These are phyloP conservation scores for Tachina lurida DNA, from an alignment of 2,888 invertebrate species.

Conservation along the genomic window DNA sequence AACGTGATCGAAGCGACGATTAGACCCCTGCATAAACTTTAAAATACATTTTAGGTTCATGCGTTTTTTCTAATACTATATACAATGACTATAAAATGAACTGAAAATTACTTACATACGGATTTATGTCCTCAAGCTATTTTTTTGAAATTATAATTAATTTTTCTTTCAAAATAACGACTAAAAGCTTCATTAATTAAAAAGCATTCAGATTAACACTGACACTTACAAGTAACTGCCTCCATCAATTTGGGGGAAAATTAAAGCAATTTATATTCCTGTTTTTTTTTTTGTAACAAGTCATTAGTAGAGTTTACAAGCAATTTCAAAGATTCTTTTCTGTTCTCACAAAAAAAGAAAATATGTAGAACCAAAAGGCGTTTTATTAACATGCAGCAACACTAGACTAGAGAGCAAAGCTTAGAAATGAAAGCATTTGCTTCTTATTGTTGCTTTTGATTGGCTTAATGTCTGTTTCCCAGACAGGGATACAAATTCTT, in stretches of 20 bases:
- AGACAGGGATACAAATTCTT: background rate
- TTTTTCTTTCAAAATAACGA: background rate
- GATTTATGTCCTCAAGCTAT: background rate
- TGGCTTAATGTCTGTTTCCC: background rate
- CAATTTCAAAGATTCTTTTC: background rate
- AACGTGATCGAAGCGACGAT: no score
- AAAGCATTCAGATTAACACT: slow-evolving; percentile 28
- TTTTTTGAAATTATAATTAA: background rate
- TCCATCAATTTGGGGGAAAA: slow-evolving; percentile 4
- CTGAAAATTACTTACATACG: background rate
- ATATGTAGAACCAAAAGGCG: background rate
- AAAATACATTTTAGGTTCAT: background rate
- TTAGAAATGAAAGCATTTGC: background rate
- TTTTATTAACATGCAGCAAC: background rate
- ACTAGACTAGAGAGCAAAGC: background rate
- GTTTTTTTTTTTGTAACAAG: background rate
- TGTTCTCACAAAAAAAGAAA: slow-evolving; percentile 9
- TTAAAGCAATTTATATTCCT: slow-evolving; percentile 19
- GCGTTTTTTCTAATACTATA: no score
- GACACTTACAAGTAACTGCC: slow-evolving; percentile 1
- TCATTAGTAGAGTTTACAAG: slow-evolving; percentile 30
- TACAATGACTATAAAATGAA: background rate
- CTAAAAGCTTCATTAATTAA: slow-evolving; percentile 39
- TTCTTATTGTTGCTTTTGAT: background rate
- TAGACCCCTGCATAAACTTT: no score